phyloP scores from a whole-genome alignment of 2,113 vertebrate genomes.

The Alligator sinensis region DNA sequence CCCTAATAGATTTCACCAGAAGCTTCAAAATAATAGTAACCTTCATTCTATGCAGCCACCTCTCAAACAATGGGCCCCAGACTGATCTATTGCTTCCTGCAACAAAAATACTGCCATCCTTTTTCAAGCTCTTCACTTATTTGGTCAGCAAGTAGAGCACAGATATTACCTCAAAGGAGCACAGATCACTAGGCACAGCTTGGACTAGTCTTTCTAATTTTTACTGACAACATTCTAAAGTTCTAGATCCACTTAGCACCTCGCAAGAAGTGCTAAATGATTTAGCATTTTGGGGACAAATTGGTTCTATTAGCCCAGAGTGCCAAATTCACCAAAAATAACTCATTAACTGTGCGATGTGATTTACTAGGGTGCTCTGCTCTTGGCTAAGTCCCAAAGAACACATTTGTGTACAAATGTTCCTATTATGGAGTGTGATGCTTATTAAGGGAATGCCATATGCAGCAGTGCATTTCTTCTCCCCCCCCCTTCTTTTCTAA shows the following conservation, averaged over 20 bases:
- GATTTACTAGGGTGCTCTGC: slow-evolving; percentile 75
- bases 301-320: slow-evolving; percentile 74
- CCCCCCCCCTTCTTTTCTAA: slow-evolving; percentile 25
- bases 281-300: slow-evolving; percentile 82
- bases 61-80: slow-evolving; percentile 6
- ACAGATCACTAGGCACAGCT: slow-evolving; percentile 38
- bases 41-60: neutral
- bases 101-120: neutral
- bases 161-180: slow-evolving; percentile 18
- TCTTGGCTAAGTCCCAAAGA: slow-evolving; percentile 80
- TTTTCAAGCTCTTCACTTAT: neutral
- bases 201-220: slow-evolving; percentile 63
- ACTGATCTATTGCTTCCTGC: slow-evolving; percentile 21
- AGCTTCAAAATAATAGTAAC: neutral
- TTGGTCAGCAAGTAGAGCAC: neutral
- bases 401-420: slow-evolving; percentile 80
- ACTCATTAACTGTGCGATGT: slow-evolving; percentile 80
- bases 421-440: slow-evolving; percentile 80
- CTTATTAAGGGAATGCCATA: slow-evolving; percentile 78
- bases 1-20: neutral
- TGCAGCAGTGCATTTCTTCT: slow-evolving; percentile 52
- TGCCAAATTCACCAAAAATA: slow-evolving; percentile 81
- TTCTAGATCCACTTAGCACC: slow-evolving; percentile 83
- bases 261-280: slow-evolving; percentile 80
- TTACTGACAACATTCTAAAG: slow-evolving; percentile 74